Conservation (phyloP, 2,113 vertebrate species). For the Antechinus stuartii region DNA sequence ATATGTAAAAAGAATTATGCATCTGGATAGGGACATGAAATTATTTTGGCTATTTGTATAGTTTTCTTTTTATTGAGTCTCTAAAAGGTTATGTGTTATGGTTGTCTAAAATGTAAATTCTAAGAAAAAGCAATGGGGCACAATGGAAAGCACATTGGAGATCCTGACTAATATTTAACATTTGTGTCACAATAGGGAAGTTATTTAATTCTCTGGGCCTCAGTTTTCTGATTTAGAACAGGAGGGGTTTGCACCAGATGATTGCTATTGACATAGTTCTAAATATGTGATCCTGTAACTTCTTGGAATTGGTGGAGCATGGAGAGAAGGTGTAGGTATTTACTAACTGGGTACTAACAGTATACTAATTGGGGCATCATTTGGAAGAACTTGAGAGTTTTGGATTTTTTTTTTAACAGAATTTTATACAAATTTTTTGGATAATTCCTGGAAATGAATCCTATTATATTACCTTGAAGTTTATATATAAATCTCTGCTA, state of each 20-base stretch:
- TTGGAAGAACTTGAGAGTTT: not conserved
- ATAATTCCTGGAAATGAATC: not conserved
- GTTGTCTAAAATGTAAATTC: not conserved
- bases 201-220: not conserved
- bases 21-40: not conserved
- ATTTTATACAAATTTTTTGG: slow-evolving; percentile 37
- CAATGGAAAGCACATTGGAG: not conserved
- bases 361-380: not conserved
- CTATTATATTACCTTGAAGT: not conserved
- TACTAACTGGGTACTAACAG: not conserved
- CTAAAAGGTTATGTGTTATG: not conserved
- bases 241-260: not conserved
- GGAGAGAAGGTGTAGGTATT: not conserved
- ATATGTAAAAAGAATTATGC: not conserved
- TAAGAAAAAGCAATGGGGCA: not conserved
- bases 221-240: not conserved
- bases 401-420: not conserved
- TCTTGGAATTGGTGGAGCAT: not conserved
- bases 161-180: not conserved
- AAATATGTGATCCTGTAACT: not conserved
- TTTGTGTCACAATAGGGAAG: not conserved
- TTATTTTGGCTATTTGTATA: not conserved
- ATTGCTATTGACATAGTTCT: not conserved
- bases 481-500: slow-evolving; percentile 10
- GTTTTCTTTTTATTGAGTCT: not conserved